Evolutionary conservation across 2,888 invertebrate species (phyloP), one percentile per base, ranked within the genome.

Genomic region (Latrodectus elegans): DNA sequence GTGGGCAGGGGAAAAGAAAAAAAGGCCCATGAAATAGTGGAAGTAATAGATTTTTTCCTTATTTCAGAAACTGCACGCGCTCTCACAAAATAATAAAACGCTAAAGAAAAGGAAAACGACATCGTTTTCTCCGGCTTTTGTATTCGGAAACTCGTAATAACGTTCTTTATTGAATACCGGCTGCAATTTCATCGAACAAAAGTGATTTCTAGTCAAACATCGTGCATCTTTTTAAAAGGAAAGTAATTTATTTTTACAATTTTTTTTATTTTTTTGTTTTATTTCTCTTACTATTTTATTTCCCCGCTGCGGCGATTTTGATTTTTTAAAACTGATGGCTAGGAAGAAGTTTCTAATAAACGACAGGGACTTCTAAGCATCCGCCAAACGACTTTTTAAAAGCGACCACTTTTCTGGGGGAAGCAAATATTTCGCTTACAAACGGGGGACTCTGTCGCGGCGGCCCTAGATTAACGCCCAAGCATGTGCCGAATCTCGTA

Each of bases 141-240:
- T 86, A 81, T 86, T 86, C 86, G 81, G 77, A 86, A 86, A 86
- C 86, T 86, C 81, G 81, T 86, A 86, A 86, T 86, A 86, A 86
- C 86, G 86, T 86, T 86, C 86, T 86, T 86, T 86, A 86, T 86
- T 86, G 86, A 86, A 86, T 86, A 86, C 86, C 72, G 77, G 81
- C 86, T 86, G 86, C 86, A 86, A 86, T 86, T 86, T 86, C 86
- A 86, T 86, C 86, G 86, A 86, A 86, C 86, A 86, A 86, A 86
- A 86, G 86, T 86, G 86, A 86, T 86, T 86, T 86, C 76, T 81
- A 81, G 81, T 86, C 86, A 77, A 86, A 86, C 86, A 86, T 86
- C 86, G 76, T 86, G 86, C 86, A 81, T 81, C 81, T 78, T 70
- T 85, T 86, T 86, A 81, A 86, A 86, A 86, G 81, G 86, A 76